Conservation (phyloP, 2,888 invertebrate genomes). For the Mesorhabditis sp. region DNA sequence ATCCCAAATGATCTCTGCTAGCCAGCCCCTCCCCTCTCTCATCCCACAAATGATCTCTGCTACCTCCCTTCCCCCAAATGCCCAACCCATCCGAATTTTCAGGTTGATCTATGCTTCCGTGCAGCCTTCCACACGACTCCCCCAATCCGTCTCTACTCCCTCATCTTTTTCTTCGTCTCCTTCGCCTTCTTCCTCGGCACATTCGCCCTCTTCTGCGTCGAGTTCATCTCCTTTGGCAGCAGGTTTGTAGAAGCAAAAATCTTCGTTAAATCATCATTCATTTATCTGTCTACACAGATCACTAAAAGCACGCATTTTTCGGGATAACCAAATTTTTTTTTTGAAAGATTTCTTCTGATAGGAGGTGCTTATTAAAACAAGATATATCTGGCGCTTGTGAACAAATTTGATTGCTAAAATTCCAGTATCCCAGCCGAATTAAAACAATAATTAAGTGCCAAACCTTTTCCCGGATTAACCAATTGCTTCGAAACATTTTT, state of each 20-base stretch:
- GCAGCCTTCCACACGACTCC: constrained; percentile 48
- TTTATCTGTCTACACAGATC: background rate
- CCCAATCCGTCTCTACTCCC: constrained; percentile 32
- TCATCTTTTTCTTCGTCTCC: constrained; percentile 31
- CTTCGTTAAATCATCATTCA: background rate
- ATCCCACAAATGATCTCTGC: background rate
- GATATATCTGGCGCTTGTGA: too few species aligned
- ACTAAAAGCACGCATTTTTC: background rate
- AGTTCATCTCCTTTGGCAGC: constrained; percentile 31
- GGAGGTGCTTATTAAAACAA: too few species aligned
- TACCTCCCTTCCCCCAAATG: constrained; percentile 1
- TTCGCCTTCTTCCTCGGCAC: constrained; percentile 31
- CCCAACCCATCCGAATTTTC: too few species aligned
- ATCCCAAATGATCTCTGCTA: too few species aligned
- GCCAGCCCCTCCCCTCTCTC: too few species aligned
- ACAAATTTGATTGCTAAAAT: too few species aligned
- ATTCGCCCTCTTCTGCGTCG: constrained; percentile 31
- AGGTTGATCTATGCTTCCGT: constrained; percentile 44
- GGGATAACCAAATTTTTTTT: background rate
- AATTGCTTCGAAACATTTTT: background rate
- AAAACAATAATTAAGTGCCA: too few species aligned
- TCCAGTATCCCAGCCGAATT: too few species aligned
- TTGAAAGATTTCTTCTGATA: too few species aligned
- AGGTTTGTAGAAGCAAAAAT: constrained; percentile 9
- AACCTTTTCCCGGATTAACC: too few species aligned